Percentiles rank a stretch among this genome's conserved stretches.
Conservation (phyloP, 1,140 invertebrate species). For the Schlechtendalia chinensis region DNA sequence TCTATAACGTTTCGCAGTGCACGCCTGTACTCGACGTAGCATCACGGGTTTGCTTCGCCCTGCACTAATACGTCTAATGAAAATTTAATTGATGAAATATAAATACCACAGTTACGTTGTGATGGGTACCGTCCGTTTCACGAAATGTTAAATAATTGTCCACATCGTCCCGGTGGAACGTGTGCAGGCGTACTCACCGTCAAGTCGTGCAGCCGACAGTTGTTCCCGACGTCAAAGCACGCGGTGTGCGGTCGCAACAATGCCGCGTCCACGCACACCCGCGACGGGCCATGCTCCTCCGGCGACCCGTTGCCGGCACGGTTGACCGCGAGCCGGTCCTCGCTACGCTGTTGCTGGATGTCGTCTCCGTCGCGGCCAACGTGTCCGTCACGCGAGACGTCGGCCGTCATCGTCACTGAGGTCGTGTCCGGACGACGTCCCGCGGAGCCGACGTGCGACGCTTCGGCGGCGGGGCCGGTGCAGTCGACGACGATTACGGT, state of each 20-base stretch:
- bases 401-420: background rate
- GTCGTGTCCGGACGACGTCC: background rate
- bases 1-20: no score
- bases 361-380: background rate
- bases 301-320: no score
- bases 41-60: no score
- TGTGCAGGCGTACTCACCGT: no score
- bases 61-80: no score
- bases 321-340: background rate
- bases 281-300: no score
- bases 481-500: background rate
- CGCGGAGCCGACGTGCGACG: background rate
- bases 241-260: constrained; percentile 18
- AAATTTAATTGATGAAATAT: no score
- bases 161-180: no score
- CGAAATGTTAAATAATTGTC: no score
- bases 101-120: no score
- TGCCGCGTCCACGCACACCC: background rate
- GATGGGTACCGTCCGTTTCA: no score
- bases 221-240: constrained; percentile 26
- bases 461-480: background rate
- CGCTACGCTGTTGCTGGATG: background rate
- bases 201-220: constrained; percentile 24
- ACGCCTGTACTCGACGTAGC: no score
- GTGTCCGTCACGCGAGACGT: background rate